Base-by-base conservation (phyloP, 1,140 invertebrate species). In the Apis cerana region DNA sequence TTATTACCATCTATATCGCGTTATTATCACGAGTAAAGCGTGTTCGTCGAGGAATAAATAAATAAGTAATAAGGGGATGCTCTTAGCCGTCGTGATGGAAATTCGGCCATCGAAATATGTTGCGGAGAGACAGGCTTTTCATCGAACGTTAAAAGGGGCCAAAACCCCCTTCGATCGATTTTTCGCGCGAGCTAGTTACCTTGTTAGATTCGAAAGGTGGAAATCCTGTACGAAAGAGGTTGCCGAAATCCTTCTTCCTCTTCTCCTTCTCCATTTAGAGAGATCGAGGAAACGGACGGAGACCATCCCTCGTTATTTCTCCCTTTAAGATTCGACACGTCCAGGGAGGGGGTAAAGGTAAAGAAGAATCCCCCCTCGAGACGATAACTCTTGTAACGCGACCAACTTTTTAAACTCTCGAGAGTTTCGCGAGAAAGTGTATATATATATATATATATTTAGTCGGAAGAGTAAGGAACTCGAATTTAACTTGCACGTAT, bases 121-220 rank as follows among this genome's bases (percentile, higher is more conserved):
- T 77, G 27, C 11, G 48, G 77, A n/a, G 27, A 64, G 56, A 76
- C 54, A 82, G 69, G 65, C 80, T 77, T 82, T 77, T 82, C 80
- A 77, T 82, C 80, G 64, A 82, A 77, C 65, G 80, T 82, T 77
- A 62, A 65, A 65, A 7, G 21, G 52, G 3, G 2, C 33, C 50
- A 43, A 75, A 77, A 43, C 80, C 56, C 43, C 80, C 65, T 17
- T 43, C 48, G 56, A 48, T 43, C 4, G 77, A 82, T 56, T 77
- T 77, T 82, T 58, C 64, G 56, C 80, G 19, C 74, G 80, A 67
- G 65, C 74, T 77, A 77, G 80, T 82, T 82, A 70, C 56, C 62
- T 69, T 48, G 54, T 33, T 33, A 33, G 33, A 82, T 69, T 58
- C 58, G 62, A 69, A 82, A 82, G 80, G 80, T 82, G 33, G n/a